phyloP scores from a whole-genome alignment of 2,113 vertebrate species.

The Gnathonemus longibarbis region DNA sequence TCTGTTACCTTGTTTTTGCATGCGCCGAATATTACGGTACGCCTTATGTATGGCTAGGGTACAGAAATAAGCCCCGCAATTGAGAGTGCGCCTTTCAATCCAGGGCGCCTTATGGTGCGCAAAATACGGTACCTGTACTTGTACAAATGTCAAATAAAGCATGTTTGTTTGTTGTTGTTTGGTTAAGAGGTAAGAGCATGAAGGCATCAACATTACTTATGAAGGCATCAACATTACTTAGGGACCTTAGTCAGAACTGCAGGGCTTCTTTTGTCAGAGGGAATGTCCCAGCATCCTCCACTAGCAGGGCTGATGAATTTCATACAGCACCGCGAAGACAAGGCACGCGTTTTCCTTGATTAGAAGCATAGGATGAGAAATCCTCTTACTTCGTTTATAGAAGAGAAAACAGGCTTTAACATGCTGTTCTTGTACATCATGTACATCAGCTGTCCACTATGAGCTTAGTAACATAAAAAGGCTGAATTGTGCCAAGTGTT shows the following conservation, averaged over 20 bases:
- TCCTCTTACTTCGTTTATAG: neutral
- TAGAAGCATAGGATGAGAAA: neutral
- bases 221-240: neutral
- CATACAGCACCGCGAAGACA: neutral
- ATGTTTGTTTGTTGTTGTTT: no score
- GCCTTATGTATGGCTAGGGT: no score
- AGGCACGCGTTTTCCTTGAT: neutral
- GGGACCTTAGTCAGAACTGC: neutral
- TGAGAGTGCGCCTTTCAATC: no score
- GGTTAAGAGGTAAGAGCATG: neutral
- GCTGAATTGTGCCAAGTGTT: neutral
- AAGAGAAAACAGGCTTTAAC: neutral
- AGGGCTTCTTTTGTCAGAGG: neutral
- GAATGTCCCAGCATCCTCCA: neutral
- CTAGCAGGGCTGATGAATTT: neutral
- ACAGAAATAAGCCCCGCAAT: no score
- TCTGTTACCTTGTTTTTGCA: no score
- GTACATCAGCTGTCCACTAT: neutral
- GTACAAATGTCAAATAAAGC: no score
- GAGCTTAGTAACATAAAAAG: constrained; percentile 4
- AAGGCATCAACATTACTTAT: neutral
- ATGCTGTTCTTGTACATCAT: neutral
- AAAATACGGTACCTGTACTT: no score
- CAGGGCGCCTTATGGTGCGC: no score
- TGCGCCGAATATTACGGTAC: no score